Base-by-base conservation (phyloP, 2,888 invertebrate species). In the Leptinotarsa rubiginosa region DNA sequence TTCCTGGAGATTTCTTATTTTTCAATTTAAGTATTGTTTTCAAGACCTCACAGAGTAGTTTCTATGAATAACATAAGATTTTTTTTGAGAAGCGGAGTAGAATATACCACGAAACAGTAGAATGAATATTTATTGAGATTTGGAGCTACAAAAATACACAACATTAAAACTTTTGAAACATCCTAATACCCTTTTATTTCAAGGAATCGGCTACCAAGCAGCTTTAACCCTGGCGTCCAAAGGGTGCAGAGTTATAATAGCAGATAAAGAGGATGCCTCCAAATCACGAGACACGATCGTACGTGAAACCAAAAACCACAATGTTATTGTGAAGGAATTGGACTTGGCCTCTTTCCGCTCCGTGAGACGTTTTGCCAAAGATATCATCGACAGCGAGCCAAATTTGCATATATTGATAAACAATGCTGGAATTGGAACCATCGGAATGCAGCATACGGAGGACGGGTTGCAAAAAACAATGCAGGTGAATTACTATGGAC, bases 401-500 rank as follows among this genome's bases (percentile, higher is more conserved):
- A 89, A 89, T 79, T 82, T 93, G 72, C 91, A 93, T 79, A 90
- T 93, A 12, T 86, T 93, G 41, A 88, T 93, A 20, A 92, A 92
- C 84, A 93, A 93, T 81, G 93, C 93, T 0, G 92, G 92, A 0
- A 88, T 90, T 0, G 89, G 87, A 16, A 89, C 89, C 1, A 83
- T 88, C 20, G 85, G 86, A 0, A 84, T 88, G 41, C 85, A 85
- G 50, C 84, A 84, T 65, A 92, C 92, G 0, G 88, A 89, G 75
- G 93, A 94, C 80, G 93, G 92, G 0, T 88, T 93, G 25, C 89
- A 93, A 31, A 85, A 88, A n/a, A 90, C 90, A 65, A 90, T 93
- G 89, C 93, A 93, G 79, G 90, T 92, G 22, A 94, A 94, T 80
- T 91, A 94, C 82, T 91, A 93, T 81, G 93, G 93, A 12, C 92